phyloP scores from a whole-genome alignment of 2,113 vertebrate genomes.

The Noctilio leporinus region DNA sequence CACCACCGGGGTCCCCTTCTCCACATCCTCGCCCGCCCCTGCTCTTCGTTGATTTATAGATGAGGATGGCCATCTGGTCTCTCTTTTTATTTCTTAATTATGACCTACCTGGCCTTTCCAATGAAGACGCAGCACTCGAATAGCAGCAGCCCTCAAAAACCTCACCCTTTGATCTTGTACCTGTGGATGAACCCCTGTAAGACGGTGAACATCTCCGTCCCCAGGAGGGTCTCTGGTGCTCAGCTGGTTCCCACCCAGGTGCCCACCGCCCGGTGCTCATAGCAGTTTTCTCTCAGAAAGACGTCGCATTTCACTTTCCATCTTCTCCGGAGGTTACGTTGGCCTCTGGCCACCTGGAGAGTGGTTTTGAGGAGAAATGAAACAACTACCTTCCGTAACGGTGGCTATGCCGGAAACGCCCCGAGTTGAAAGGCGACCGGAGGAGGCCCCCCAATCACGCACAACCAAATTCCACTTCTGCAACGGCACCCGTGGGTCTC shows the following conservation, averaged over 20 bases:
- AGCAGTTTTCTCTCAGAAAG: not conserved
- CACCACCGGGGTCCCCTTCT: no score
- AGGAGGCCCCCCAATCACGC: no score
- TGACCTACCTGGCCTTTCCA: not conserved
- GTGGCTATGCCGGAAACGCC: not conserved
- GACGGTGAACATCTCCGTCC: rapidly evolving
- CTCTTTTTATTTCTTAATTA: not conserved
- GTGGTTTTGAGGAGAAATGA: not conserved
- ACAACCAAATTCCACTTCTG: no score
- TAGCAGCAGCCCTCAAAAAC: not conserved
- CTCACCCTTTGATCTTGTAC: rapidly evolving
- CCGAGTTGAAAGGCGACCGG: rapidly evolving
- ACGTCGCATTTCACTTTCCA: not conserved
- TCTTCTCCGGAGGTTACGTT: not conserved
- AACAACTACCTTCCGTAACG: not conserved
- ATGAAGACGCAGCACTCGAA: not conserved
- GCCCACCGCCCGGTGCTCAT: no score
- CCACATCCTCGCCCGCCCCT: no score
- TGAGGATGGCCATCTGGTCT: no score
- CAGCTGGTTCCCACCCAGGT: rapidly evolving
- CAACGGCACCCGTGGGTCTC: not conserved
- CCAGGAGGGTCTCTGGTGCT: rapidly evolving
- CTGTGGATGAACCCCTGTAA: not conserved
- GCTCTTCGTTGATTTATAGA: no score
- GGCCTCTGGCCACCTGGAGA: not conserved